Evolutionary conservation across 2,797 vertebrate species (phyloP).

Genomic region (Zenarchopterus dispar): DNA sequence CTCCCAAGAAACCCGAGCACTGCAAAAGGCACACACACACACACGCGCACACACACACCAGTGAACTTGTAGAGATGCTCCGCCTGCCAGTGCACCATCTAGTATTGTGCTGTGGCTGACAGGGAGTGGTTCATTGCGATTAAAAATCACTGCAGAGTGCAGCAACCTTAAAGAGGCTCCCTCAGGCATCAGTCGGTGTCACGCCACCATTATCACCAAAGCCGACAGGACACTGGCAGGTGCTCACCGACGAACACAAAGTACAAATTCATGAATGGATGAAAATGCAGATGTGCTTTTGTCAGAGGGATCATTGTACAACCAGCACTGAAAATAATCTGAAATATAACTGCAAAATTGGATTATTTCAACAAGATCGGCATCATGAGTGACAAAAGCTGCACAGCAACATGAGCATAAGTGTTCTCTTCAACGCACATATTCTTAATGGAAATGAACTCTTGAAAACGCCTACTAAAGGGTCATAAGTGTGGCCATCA

Average conservation of each 20-base stretch:
- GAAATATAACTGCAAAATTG: too few relatives aligned
- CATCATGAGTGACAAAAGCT: background rate
- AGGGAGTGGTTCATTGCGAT: constrained; percentile 72
- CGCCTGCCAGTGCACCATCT: constrained; percentile 37
- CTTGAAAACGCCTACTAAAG: constrained; percentile 11
- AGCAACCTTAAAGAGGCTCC: constrained; percentile 61
- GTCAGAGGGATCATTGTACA: background rate
- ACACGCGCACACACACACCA: constrained; percentile 8
- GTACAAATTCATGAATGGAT: background rate
- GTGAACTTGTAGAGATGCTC: constrained; percentile 39
- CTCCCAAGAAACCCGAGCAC: constrained; percentile 8
- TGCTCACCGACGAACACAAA: background rate
- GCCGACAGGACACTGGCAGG: background rate
- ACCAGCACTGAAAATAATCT: background rate
- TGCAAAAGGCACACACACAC: background rate
- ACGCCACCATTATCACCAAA: constrained; percentile 32
- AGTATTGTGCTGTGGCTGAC: constrained; percentile 52
- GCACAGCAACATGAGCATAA: background rate
- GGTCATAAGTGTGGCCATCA: constrained; percentile 34
- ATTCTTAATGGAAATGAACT: constrained; percentile 29
- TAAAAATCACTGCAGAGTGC: constrained; percentile 58
- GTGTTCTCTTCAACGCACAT: background rate
- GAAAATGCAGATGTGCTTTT: constrained; percentile 17
- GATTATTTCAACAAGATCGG: too few relatives aligned
- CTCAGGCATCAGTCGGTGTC: constrained; percentile 51